Percentiles rank a stretch among this genome's conserved stretches.
Conservation (phyloP, 2,797 vertebrate genomes). For the Acomys russatus region DNA sequence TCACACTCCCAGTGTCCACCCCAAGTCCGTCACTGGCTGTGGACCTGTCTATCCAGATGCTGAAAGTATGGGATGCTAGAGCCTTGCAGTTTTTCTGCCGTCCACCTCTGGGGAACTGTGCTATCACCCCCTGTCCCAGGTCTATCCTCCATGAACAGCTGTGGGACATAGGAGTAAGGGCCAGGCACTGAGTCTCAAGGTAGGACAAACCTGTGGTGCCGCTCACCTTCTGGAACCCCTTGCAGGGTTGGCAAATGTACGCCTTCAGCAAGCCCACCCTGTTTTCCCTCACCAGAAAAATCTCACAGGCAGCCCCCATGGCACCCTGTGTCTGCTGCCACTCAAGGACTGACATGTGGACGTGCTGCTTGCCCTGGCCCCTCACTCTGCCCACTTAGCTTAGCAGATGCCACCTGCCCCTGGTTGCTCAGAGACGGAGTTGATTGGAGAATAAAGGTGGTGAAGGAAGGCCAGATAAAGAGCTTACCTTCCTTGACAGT, state of each 20-base stretch:
- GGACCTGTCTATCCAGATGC: neutral
- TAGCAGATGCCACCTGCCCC: neutral
- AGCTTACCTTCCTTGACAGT: neutral
- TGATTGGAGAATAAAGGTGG: neutral
- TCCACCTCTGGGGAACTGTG: neutral
- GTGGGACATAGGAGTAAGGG: neutral
- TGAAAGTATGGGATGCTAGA: neutral
- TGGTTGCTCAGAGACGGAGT: neutral
- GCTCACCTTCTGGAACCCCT: neutral
- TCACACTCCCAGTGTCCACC: neutral
- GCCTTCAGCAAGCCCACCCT: neutral
- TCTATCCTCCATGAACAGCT: too few relatives aligned
- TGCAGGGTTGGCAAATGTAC: neutral
- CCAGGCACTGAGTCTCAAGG: neutral
- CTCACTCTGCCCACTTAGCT: neutral
- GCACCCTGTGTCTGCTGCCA: neutral
- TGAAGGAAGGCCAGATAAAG: neutral
- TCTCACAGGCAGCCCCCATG: neutral
- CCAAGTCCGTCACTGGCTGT: neutral
- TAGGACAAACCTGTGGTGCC: neutral
- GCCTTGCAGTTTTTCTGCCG: neutral
- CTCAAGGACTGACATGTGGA: neutral
- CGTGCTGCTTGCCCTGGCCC: rapidly evolving
- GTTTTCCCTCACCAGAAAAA: neutral
- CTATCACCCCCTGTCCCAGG: neutral